Evolutionary conservation across 2,113 vertebrate species (phyloP).

Genomic region (Thalassoma bifasciatum): DNA sequence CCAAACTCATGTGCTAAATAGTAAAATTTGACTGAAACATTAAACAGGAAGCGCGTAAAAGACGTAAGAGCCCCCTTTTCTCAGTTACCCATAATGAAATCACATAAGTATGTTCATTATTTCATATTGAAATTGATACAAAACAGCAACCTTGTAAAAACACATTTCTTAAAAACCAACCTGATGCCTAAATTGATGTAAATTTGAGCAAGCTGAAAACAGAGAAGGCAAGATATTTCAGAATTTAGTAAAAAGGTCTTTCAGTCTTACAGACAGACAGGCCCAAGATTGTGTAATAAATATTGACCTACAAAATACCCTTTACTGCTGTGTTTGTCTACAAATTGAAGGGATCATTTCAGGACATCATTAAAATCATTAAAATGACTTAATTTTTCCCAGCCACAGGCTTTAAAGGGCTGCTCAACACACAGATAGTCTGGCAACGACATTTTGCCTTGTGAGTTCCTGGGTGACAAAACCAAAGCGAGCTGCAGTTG

Average conservation of each 20-base stretch:
- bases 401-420: slow-evolving; percentile 39
- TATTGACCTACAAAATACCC: neutral
- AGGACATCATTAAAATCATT: slow-evolving; percentile 5
- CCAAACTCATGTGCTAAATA: accelerated
- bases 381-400: slow-evolving; percentile 33
- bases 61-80: neutral
- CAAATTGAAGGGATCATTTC: slow-evolving; percentile 15
- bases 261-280: too few relatives aligned
- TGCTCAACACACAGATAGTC: slow-evolving; percentile 39
- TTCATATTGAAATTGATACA: neutral
- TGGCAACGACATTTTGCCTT: slow-evolving; percentile 53
- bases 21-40: neutral
- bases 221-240: neutral
- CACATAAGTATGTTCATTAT: neutral
- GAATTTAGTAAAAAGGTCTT: too few relatives aligned
- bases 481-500: slow-evolving; percentile 47
- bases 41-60: too few relatives aligned
- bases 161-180: neutral
- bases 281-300: neutral
- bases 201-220: neutral
- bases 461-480: slow-evolving; percentile 49
- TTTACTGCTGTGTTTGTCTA: neutral
- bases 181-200: neutral
- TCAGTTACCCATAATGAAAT: neutral
- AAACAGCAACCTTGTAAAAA: neutral